Evolutionary conservation across 2,797 vertebrate genomes (phyloP), one percentile per base, ranked within the genome.

Genomic region (Eurystomus glaucurus): DNA sequence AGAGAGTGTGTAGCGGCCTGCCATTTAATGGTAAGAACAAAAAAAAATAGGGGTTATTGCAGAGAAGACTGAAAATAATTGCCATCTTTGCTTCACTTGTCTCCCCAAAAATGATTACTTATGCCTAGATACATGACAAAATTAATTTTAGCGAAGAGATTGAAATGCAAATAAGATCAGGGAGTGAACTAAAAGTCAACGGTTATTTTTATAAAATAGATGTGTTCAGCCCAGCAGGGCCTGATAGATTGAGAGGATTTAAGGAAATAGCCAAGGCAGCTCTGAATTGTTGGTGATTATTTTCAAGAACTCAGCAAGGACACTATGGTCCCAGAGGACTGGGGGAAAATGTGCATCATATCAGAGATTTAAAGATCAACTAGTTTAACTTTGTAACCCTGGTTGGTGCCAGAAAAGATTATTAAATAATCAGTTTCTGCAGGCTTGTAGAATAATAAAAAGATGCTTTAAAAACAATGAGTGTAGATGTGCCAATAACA

Each of bases 71-170:
- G 76, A 86, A 95, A 93, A 92, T 90, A 88, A 88, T 88, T 95
- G 33, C 14, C 52, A 35, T 72, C 16, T 90, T 93, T 81, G 1
- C 72, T 90, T 90, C 57, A 75, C 23, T 88, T 87, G 93, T 86
- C 41, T 95, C 25, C 45, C 21, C 31, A 0, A 14, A 86, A 94
- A 85, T 91, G 41, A 77, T 91, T 82, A 74, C 66, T 74, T 96
- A 62, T 62, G 48, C 71, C 83, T 79, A 94, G 90, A 85, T 45
- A 76, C 17, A 74, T 28, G 84, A 72, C 64, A 85, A 95, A 96
- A 95, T 91, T 94, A 95, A 86, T 92, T 95, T 91, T 62, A 93
- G 82, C 35, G 92, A 62, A 89, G 78, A 74, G 43, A 89, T 89
- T 93, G 78, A 92, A 92, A 95, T 96, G 84, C 31, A 95, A 80